These are phyloP conservation scores for Rhaphigaster nebulosa DNA, from an alignment of 2,888 invertebrate species.

Conservation along the genomic window DNA sequence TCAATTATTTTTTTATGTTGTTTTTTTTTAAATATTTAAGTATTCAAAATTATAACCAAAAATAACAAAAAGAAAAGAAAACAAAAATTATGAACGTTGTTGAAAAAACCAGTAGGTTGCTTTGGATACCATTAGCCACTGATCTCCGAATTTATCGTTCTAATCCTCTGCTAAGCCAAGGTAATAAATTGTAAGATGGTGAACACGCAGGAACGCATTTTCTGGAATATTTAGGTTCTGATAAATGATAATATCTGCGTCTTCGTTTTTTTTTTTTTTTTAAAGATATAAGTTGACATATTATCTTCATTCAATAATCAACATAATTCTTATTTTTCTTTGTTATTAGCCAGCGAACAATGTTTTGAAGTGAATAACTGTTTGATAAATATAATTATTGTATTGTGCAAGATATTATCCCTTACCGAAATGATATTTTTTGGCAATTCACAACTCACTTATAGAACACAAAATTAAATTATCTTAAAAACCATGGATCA, in stretches of 20 bases:
- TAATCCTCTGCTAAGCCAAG: background rate
- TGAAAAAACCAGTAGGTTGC: constrained; percentile 6
- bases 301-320: background rate
- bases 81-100: background rate
- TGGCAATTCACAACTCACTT: too few species aligned
- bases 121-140: constrained; percentile 14
- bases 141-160: constrained; percentile 2
- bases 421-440: too few species aligned
- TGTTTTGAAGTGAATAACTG: too few species aligned
- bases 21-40: too few species aligned
- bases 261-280: background rate
- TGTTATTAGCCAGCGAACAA: too few species aligned
- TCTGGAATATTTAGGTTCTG: background rate
- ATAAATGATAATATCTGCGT: background rate
- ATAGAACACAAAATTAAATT: too few species aligned
- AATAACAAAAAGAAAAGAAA: background rate
- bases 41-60: background rate
- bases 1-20: too few species aligned
- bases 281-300: background rate
- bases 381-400: too few species aligned
- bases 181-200: constrained; percentile 1
- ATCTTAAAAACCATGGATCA: too few species aligned
- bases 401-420: too few species aligned
- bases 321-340: background rate
- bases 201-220: background rate